Conservation (phyloP, 2,113 vertebrate species). For the Microtus montanus region DNA sequence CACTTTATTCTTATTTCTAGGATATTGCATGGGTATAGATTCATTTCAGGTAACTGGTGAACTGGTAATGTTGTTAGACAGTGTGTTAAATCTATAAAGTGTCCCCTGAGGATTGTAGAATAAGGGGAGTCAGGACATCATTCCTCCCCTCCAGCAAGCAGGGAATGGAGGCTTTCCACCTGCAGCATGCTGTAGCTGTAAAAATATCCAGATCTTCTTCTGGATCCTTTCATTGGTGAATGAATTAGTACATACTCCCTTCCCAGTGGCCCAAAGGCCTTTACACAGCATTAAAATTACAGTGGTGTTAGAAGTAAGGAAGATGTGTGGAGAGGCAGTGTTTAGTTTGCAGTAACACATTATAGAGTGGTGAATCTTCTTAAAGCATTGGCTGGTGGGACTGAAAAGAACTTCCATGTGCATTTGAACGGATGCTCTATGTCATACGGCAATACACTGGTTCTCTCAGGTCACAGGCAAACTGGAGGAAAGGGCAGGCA, state of each 20-base stretch:
- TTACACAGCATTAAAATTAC: not conserved
- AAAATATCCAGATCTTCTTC: not conserved
- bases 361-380: slow-evolving; percentile 23
- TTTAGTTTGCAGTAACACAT: slow-evolving; percentile 37
- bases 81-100: slow-evolving; percentile 23
- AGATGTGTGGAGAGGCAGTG: not conserved
- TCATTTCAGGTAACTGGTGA: slow-evolving; percentile 47
- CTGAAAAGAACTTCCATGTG: slow-evolving; percentile 12
- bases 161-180: not conserved
- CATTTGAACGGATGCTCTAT: not conserved
- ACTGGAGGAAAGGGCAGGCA: not conserved
- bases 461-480: slow-evolving; percentile 10
- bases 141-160: not conserved
- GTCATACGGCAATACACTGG: not conserved
- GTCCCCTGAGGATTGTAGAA: not conserved
- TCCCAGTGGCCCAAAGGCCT: not conserved
- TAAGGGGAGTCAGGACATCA: not conserved
- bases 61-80: slow-evolving; percentile 59
- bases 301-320: slow-evolving; percentile 25
- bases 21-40: slow-evolving; percentile 48
- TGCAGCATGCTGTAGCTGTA: not conserved
- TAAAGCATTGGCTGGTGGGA: not conserved
- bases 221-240: not conserved
- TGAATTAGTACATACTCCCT: not conserved
- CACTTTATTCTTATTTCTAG: slow-evolving; percentile 63